These are phyloP conservation scores for Omphaloscelis lunosa DNA, from an alignment of 2,888 invertebrate genomes.

Conservation along the genomic window DNA sequence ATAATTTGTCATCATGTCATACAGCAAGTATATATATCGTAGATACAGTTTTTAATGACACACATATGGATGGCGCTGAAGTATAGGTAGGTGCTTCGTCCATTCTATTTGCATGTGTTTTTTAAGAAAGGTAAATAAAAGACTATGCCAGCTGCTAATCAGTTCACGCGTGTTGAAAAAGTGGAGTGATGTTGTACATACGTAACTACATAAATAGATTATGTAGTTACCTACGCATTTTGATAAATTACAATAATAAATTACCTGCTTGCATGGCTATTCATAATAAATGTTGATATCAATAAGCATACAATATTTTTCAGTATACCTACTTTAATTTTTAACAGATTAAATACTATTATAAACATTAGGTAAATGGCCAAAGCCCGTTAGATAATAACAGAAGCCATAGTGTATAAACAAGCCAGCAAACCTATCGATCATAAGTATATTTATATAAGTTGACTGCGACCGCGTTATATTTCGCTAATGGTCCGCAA, in stretches of 20 bases:
- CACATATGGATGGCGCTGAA: conserved; percentile 4
- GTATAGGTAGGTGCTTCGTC: neutral
- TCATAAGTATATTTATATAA: conserved; percentile 50
- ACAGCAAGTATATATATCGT: no score
- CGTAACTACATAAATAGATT: conserved; percentile 4
- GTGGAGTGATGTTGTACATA: neutral
- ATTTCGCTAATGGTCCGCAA: conserved; percentile 64
- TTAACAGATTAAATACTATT: conserved; percentile 3
- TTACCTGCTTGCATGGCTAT: neutral
- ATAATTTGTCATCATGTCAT: no score
- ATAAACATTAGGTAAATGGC: neutral
- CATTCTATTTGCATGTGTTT: conserved; percentile 33
- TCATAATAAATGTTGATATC: neutral
- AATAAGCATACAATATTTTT: neutral
- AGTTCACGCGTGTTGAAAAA: conserved; percentile 29
- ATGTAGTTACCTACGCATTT: neutral
- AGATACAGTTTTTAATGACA: conserved; percentile 12
- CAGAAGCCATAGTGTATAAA: conserved; percentile 27
- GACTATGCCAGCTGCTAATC: conserved; percentile 46
- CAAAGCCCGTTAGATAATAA: conserved; percentile 25
- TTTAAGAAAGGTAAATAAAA: conserved; percentile 47
- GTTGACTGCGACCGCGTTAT: conserved; percentile 43
- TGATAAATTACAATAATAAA: conserved; percentile 5
- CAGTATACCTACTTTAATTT: neutral
- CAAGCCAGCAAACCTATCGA: conserved; percentile 43